phyloP scores from a whole-genome alignment of 1,140 invertebrate genomes.

The Helicoverpa zea region DNA sequence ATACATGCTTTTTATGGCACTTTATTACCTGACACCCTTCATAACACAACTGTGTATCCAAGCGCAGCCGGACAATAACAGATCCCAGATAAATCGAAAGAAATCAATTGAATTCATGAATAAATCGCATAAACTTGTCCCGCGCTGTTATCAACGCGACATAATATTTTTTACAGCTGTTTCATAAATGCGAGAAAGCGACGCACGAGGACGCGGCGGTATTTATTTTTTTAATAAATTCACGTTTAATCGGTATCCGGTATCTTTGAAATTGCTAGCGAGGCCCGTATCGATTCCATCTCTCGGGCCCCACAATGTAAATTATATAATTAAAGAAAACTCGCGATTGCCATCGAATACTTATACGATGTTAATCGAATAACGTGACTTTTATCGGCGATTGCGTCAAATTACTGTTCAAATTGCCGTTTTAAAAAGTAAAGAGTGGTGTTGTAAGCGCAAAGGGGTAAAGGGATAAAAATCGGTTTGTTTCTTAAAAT shows the following conservation, averaged over 20 bases:
- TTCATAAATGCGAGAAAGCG: slow-evolving; percentile 55
- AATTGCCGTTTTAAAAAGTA: slow-evolving; percentile 49
- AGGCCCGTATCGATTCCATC: slow-evolving; percentile 66
- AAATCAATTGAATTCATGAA: slow-evolving; percentile 75
- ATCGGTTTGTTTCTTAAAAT: slow-evolving; percentile 61
- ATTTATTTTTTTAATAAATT: slow-evolving; percentile 66
- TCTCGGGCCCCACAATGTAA: slow-evolving; percentile 75
- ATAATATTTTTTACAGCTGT: slow-evolving; percentile 64
- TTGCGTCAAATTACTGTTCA: slow-evolving; percentile 55
- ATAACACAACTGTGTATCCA: slow-evolving; percentile 43
- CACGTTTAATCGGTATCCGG: slow-evolving; percentile 69
- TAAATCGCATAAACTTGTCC: slow-evolving; percentile 71
- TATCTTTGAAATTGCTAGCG: slow-evolving; percentile 77
- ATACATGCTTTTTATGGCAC: slow-evolving; percentile 59
- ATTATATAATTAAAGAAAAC: slow-evolving; percentile 85
- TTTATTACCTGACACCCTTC: slow-evolving; percentile 53
- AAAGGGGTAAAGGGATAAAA: slow-evolving; percentile 56
- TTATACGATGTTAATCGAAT: slow-evolving; percentile 68
- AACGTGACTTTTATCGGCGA: slow-evolving; percentile 62
- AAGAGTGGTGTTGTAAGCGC: slow-evolving; percentile 46
- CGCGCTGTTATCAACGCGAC: slow-evolving; percentile 58
- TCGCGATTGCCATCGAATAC: slow-evolving; percentile 71
- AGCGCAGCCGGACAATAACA: slow-evolving; percentile 41
- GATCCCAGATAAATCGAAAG: slow-evolving; percentile 59
- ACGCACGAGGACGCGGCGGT: slow-evolving; percentile 38